Conservation (phyloP, 2,797 vertebrate species). For the Tangara arthus region DNA sequence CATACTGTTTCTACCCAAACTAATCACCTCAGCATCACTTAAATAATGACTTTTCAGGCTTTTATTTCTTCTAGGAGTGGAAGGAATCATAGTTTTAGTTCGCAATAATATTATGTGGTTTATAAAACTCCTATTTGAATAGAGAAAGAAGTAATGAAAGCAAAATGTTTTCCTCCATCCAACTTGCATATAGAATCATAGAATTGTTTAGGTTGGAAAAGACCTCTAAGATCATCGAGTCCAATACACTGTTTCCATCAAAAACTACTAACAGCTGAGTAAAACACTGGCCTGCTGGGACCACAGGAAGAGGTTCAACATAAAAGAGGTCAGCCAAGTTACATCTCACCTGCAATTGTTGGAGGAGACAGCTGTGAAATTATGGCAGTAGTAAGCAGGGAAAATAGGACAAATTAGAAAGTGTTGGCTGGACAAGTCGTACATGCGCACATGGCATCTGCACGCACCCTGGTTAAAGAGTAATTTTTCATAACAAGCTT, state of each 20-base stretch:
- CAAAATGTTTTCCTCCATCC: background rate
- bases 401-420: conserved; percentile 4
- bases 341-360: conserved; percentile 44
- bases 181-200: background rate
- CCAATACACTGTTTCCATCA: background rate
- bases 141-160: background rate
- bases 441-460: background rate
- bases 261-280: background rate
- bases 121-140: background rate
- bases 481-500: background rate
- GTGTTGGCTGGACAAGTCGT: background rate
- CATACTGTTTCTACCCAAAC: background rate
- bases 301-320: background rate
- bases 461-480: background rate
- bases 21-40: background rate
- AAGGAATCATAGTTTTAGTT: background rate
- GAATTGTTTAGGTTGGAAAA: background rate
- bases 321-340: conserved; percentile 43
- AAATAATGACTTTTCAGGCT: background rate
- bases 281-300: background rate
- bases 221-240: background rate
- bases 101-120: background rate
- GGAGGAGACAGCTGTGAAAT: conserved; percentile 27
- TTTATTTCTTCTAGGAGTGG: background rate
- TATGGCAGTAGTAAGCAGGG: background rate